Evolutionary conservation across 2,888 invertebrate genomes (phyloP).

Genomic region (Agriopis leucophaearia): DNA sequence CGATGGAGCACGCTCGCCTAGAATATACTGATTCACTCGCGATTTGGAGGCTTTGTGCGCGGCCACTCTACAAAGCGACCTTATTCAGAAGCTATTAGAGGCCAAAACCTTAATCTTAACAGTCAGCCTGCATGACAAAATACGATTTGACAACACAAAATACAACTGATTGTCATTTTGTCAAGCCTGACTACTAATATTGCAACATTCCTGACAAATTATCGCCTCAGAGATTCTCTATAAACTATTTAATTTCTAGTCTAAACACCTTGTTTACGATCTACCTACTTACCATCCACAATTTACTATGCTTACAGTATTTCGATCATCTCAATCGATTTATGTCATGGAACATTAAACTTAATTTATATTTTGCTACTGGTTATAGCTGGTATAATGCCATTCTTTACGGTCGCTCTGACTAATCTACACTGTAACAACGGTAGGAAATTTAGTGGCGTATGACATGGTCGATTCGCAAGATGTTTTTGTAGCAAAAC

Average conservation of each 20-base stretch:
- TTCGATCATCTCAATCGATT: slow-evolving; percentile 33
- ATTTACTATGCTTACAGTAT: slow-evolving; percentile 10
- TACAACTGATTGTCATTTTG: background rate
- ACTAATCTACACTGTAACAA: background rate
- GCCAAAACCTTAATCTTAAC: too few relatives aligned
- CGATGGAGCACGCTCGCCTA: too few relatives aligned
- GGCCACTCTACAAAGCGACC: too few relatives aligned
- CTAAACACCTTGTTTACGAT: slow-evolving; percentile 27
- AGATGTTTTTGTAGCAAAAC: too few relatives aligned
- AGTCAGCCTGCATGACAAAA: background rate
- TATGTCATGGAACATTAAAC: slow-evolving; percentile 10
- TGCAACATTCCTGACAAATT: slow-evolving; percentile 11
- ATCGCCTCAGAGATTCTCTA: background rate
- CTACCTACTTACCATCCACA: background rate
- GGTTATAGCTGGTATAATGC: background rate
- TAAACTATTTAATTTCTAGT: background rate
- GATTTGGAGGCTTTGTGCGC: too few relatives aligned
- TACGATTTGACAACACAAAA: background rate
- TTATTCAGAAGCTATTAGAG: too few relatives aligned
- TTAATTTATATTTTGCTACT: slow-evolving; percentile 4
- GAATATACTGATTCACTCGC: too few relatives aligned
- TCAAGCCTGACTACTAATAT: slow-evolving; percentile 2
- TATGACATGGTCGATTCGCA: too few relatives aligned
- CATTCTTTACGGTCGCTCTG: background rate
- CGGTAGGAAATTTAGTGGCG: background rate